phyloP scores from a whole-genome alignment of 2,797 vertebrate genomes.

The Pseudomugil gertrudae region DNA sequence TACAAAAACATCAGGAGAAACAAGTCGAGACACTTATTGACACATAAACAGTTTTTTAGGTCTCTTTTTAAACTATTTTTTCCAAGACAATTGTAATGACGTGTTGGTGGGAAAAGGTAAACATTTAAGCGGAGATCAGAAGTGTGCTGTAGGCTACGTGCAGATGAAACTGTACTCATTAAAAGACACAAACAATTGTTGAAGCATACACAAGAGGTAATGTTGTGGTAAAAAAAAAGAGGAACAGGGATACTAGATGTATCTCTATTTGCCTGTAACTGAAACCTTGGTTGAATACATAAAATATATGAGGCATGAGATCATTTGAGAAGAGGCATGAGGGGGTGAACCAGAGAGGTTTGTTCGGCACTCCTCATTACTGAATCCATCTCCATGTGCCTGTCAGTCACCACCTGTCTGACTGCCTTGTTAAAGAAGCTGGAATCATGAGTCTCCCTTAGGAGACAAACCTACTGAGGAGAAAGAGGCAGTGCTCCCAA shows the following conservation, averaged over 20 bases:
- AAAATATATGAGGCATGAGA: conserved; percentile 71
- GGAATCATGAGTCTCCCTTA: conserved; percentile 64
- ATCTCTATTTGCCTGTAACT: conserved; percentile 59
- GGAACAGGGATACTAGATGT: conserved; percentile 19
- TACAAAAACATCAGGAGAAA: conserved; percentile 21
- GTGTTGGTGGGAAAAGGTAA: conserved; percentile 9
- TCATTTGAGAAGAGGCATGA: conserved; percentile 60
- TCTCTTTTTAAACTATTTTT: conserved; percentile 14
- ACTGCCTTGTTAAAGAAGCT: conserved; percentile 67
- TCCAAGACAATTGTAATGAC: conserved; percentile 28
- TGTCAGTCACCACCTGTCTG: conserved; percentile 77
- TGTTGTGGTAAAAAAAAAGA: not conserved
- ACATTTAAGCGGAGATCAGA: conserved; percentile 31
- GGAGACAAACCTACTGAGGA: conserved; percentile 58
- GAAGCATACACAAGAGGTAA: conserved; percentile 1
- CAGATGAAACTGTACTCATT: conserved; percentile 6
- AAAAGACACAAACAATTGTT: conserved; percentile 7
- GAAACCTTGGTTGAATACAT: conserved; percentile 61
- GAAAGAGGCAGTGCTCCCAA: conserved; percentile 43
- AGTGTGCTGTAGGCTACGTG: conserved; percentile 8
- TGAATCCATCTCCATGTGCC: conserved; percentile 59
- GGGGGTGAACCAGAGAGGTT: conserved; percentile 40
- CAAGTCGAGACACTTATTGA: conserved; percentile 7
- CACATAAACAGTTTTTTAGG: conserved; percentile 26
- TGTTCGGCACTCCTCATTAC: conserved; percentile 72